These are phyloP conservation scores for Haliclystus octoradiatus DNA, from an alignment of 30 jellyfish, hydroid and myxozoan species.

Conservation along the genomic window DNA sequence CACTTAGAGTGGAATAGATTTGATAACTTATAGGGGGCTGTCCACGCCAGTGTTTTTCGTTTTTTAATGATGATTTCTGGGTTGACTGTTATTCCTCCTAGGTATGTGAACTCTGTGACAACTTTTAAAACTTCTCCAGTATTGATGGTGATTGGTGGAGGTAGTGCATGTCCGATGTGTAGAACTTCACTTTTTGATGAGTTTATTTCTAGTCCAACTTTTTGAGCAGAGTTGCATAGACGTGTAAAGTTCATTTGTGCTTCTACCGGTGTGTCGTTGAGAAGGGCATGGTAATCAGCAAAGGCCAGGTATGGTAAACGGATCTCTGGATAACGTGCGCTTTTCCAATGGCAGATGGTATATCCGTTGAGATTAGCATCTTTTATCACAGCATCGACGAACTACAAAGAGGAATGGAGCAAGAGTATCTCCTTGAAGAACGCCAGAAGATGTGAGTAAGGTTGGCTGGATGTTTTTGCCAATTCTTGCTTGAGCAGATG, in stretches of 20 bases:
- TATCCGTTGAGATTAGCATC: background rate
- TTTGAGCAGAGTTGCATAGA: background rate
- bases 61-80: background rate
- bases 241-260: background rate
- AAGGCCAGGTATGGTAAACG: background rate
- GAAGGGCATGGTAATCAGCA: background rate
- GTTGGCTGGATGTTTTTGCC: background rate
- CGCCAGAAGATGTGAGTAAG: background rate
- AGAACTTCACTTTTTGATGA: background rate
- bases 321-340: background rate
- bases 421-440: background rate
- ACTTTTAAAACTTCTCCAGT: no score
- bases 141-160: background rate
- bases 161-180: background rate
- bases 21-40: background rate
- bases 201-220: background rate
- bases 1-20: background rate
- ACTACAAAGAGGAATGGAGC: background rate
- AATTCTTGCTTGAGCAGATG: no score
- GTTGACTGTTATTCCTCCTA: background rate
- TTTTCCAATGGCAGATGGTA: background rate
- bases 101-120: conserved; percentile 1
- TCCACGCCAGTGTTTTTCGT: background rate
- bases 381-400: background rate
- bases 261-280: background rate